A percentile compares a stretch with the other conserved stretches of the same genome.
These are phyloP conservation scores for Stegophylla sp. DNA, from an alignment of 2,888 invertebrate species.

Conservation along the genomic window DNA sequence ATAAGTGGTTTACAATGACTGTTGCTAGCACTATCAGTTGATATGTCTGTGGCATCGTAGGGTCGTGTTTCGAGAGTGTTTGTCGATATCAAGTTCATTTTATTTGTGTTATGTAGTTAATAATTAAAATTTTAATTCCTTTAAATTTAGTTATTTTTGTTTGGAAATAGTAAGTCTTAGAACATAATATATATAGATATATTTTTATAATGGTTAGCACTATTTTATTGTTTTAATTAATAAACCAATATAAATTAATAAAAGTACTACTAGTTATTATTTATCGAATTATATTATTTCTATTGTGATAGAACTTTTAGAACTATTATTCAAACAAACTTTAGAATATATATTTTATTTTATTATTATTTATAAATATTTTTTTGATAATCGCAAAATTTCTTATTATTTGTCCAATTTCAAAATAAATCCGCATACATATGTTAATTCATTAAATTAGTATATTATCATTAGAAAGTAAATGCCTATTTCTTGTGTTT, in stretches of 20 bases:
- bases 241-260: background rate
- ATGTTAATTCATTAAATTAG: too few species aligned
- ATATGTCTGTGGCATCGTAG: background rate
- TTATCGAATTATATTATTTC: background rate
- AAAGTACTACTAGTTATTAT: background rate
- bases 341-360: too few species aligned
- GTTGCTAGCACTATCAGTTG: conserved; percentile 17
- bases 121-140: background rate
- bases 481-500: too few species aligned
- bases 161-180: conserved; percentile 19
- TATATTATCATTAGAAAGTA: too few species aligned
- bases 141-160: background rate
- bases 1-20: conserved; percentile 25
- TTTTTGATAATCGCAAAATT: too few species aligned
- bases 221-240: background rate
- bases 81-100: background rate
- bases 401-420: too few species aligned
- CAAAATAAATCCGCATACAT: too few species aligned
- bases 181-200: too few species aligned
- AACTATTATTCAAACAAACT: too few species aligned
- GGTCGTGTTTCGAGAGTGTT: background rate
- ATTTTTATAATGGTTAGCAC: background rate
- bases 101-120: background rate
- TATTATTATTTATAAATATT: too few species aligned
- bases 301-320: background rate